A percentile compares a stretch with the other conserved stretches of the same genome.
Evolutionary conservation across 1,140 invertebrate species (phyloP).

Genomic region (Drosophila dunni): DNA sequence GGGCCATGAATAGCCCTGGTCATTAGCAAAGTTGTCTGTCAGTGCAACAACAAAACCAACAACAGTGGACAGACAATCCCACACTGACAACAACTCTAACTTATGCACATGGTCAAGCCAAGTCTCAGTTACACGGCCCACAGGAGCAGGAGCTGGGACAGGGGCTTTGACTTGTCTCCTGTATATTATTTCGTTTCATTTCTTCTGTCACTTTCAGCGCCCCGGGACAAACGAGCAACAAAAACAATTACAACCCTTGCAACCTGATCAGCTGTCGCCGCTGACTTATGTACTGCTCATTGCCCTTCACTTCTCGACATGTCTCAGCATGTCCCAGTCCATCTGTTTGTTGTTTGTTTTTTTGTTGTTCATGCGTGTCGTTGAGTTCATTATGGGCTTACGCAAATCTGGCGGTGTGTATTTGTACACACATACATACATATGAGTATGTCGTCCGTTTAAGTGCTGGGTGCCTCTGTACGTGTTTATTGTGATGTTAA

Average conservation of each 20-base stretch:
- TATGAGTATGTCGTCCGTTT: conserved; percentile 41
- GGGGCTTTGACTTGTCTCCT: conserved; percentile 6
- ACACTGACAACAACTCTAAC: conserved; percentile 9
- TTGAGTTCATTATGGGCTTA: conserved; percentile 75
- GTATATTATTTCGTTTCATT: conserved; percentile 48
- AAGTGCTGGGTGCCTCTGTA: conserved; percentile 61
- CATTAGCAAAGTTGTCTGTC: conserved; percentile 75
- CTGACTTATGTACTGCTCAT: conserved; percentile 65
- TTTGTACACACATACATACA: neutral
- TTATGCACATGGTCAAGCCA: conserved; percentile 46
- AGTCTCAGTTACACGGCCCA: conserved; percentile 49
- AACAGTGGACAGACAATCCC: conserved; percentile 10
- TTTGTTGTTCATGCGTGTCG: conserved; percentile 66
- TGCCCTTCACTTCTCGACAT: conserved; percentile 33
- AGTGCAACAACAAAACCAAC: conserved; percentile 40
- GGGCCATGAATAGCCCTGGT: conserved; percentile 69
- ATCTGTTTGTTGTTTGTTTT: conserved; percentile 14
- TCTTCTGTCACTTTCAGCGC: conserved; percentile 42
- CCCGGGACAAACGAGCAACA: conserved; percentile 18
- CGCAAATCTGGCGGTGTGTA: conserved; percentile 17
- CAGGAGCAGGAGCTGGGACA: conserved; percentile 2
- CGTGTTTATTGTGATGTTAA: conserved; percentile 76
- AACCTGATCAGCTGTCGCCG: conserved; percentile 71
- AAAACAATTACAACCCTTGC: conserved; percentile 64
- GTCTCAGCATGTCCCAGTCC: neutral